These are phyloP conservation scores for Pygoscelis adeliae DNA, from an alignment of 2,113 vertebrate genomes.

Conservation along the genomic window DNA sequence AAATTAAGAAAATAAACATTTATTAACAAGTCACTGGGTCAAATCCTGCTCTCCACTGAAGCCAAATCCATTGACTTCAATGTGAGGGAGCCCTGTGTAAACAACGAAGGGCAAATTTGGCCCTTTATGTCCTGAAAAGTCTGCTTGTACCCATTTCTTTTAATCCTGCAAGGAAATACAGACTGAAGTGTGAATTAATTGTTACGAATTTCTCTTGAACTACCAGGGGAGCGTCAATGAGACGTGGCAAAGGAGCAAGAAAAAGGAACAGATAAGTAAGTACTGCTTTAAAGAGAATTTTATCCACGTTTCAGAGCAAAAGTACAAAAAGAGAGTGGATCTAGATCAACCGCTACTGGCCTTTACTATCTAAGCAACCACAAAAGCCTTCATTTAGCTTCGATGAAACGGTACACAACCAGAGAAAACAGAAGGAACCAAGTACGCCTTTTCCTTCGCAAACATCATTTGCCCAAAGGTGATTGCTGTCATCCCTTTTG, in stretches of 20 bases:
- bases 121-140: conserved; percentile 59
- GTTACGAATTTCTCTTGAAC: not conserved
- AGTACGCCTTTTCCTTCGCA: not conserved
- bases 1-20: conserved; percentile 74
- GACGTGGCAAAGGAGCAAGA: not conserved
- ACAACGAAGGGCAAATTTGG: conserved; percentile 15
- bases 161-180: not conserved
- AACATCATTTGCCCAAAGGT: not conserved
- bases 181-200: not conserved
- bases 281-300: not conserved
- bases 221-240: not conserved
- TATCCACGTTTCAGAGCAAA: conserved; percentile 2
- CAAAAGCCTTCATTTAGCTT: not conserved
- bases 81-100: conserved; percentile 35
- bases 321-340: not conserved
- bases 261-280: not conserved
- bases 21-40: conserved; percentile 62
- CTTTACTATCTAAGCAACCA: conserved; percentile 1
- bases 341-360: not conserved
- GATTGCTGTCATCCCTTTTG: not conserved
- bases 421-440: not conserved
- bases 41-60: conserved; percentile 28
- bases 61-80: conserved; percentile 6
- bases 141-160: conserved; percentile 31
- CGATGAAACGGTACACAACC: not conserved